Percentiles rank a stretch among this genome's conserved stretches.
phyloP scores from a whole-genome alignment of 2,888 invertebrate genomes.

The Chalcis sispes region DNA sequence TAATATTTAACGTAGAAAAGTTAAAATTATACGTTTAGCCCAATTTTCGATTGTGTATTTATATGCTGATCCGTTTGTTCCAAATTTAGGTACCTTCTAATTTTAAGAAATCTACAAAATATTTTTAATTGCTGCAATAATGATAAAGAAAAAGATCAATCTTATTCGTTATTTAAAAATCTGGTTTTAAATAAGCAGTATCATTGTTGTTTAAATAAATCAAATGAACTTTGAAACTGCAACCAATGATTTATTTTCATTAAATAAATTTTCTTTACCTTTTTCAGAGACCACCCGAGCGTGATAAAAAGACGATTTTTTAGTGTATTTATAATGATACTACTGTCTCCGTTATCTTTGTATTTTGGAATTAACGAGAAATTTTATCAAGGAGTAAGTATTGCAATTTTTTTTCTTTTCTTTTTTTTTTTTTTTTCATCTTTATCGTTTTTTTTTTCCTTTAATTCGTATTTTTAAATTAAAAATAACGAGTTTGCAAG shows the following conservation, averaged over 20 bases:
- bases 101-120: constrained; percentile 20
- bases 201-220: no score
- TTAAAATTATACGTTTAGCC: no score
- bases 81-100: constrained; percentile 21
- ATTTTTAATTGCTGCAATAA: background rate
- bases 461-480: no score
- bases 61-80: constrained; percentile 18
- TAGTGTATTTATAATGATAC: constrained; percentile 89
- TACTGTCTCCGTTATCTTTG: constrained; percentile 87
- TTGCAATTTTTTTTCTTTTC: constrained; percentile 25
- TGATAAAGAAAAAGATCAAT: background rate
- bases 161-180: no score
- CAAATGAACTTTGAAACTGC: no score
- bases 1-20: background rate
- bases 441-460: no score
- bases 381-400: constrained; percentile 74
- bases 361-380: constrained; percentile 84
- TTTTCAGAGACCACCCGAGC: constrained; percentile 89
- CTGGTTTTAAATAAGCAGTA: no score
- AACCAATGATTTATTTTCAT: constrained; percentile 19
- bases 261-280: constrained; percentile 45
- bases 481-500: no score
- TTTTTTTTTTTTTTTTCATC: background rate
- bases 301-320: constrained; percentile 92
- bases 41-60: background rate